Evolutionary conservation across 2,797 vertebrate species (phyloP).

Genomic region (Cyprinella venusta): DNA sequence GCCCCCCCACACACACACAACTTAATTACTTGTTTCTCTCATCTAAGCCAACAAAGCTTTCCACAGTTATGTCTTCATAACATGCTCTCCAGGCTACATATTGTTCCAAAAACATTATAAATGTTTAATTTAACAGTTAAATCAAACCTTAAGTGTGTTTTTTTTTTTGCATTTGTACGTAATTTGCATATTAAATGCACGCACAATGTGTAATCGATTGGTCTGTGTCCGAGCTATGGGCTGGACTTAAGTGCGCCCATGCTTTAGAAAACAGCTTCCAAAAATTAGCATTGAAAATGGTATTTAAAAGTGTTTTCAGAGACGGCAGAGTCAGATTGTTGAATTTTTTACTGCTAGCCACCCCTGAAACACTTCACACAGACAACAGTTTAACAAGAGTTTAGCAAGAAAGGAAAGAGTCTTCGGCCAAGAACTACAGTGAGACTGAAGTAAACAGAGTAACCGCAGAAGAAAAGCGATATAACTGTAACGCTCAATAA

Average conservation of each 20-base stretch:
- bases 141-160: slow-evolving; percentile 14
- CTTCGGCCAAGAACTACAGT: neutral
- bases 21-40: slow-evolving; percentile 30
- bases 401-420: too few species aligned
- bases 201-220: neutral
- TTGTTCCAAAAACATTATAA: slow-evolving; percentile 16
- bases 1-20: neutral
- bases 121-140: slow-evolving; percentile 32
- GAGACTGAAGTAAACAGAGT: neutral
- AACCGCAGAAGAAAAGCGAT: neutral
- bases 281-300: slow-evolving; percentile 23
- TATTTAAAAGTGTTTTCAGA: slow-evolving; percentile 51
- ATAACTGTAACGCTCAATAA: neutral
- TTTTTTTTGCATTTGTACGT: neutral
- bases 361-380: neutral
- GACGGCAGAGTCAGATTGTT: neutral
- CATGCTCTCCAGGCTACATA: neutral
- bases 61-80: slow-evolving; percentile 22
- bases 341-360: slow-evolving; percentile 25
- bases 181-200: slow-evolving; percentile 26
- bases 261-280: slow-evolving; percentile 43
- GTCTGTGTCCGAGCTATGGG: neutral
- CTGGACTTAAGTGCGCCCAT: slow-evolving; percentile 17
- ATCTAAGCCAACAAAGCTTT: slow-evolving; percentile 20
- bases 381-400: neutral